phyloP scores from a whole-genome alignment of 2,888 invertebrate species.

The Hemithea aestivaria region DNA sequence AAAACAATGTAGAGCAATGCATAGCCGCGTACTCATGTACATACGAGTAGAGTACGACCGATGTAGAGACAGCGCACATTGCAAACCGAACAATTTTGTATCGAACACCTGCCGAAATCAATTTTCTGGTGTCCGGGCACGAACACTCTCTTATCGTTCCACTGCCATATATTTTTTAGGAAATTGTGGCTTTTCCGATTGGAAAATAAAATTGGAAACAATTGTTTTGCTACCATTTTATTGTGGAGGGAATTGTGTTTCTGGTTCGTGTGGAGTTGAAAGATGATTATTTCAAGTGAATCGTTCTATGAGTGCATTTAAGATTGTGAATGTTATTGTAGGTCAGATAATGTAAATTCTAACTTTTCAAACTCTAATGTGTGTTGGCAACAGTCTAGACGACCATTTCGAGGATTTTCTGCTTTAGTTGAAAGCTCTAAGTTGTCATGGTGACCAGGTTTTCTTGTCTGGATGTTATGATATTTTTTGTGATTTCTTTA shows the following conservation, averaged over 20 bases:
- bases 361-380: too few relatives aligned
- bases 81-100: slow-evolving; percentile 34
- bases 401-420: too few relatives aligned
- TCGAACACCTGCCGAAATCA: slow-evolving; percentile 48
- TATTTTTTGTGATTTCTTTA: too few relatives aligned
- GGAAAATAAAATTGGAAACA: slow-evolving; percentile 25
- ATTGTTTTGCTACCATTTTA: slow-evolving; percentile 20
- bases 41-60: slow-evolving; percentile 1
- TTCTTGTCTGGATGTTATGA: too few relatives aligned
- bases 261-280: slow-evolving; percentile 7
- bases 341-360: too few relatives aligned
- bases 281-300: slow-evolving; percentile 1
- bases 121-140: slow-evolving; percentile 46
- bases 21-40: neutral
- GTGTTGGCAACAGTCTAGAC: too few relatives aligned
- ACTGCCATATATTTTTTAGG: slow-evolving; percentile 29
- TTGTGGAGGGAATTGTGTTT: slow-evolving; percentile 9
- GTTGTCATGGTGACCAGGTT: too few relatives aligned
- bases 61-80: slow-evolving; percentile 7
- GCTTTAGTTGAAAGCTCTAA: too few relatives aligned
- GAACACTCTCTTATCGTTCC: slow-evolving; percentile 30
- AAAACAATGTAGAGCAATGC: slow-evolving; percentile 19
- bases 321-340: too few relatives aligned
- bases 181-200: slow-evolving; percentile 26
- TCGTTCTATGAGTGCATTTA: neutral